Evolutionary conservation across 2,888 invertebrate genomes (phyloP), one percentile per base, ranked within the genome.

Genomic region (Vanessa cardui): DNA sequence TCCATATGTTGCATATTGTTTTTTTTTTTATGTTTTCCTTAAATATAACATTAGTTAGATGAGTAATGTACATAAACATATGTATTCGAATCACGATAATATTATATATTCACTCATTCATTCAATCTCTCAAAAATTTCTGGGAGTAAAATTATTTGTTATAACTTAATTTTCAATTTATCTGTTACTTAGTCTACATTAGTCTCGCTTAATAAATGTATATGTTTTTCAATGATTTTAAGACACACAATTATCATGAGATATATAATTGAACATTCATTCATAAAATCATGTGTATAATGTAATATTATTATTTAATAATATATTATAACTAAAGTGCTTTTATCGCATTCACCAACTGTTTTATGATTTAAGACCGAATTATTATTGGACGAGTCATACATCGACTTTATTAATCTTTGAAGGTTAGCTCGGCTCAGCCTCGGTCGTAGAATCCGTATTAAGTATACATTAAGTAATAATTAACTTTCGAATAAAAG

Each of bases 1-100:
- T 62, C 49, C 52, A 64, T 70, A 69, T 62, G 66, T 56, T 62
- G 39, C 18, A 56, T 39, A 39, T 16, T 56, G 46, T n/a, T 58
- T n/a, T 50, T 58, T n/a, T 50, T 63, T 62, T 47, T 44, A 39
- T 46, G 58, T 58, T 67, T 69, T 69, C 64, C 62, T 62, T 70
- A 63, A 68, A 63, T 15, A 54, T 58, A 47, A 50, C 8, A 50
- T 21, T 0, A 39, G 33, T 33, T n/a, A 3, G 26, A 60, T 52
- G 49, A 31, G 47, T 47, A 60, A 47, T 47, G 7, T 8, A 18
- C 6, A 59, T 31, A 20, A 5, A 21, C 1, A 20, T 39, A 2
- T 16, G 8, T 20, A 18, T 16, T 16, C 9, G 9, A 39, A 16
- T n/a, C 26, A 54, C 7, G 16, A 26, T 54, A n/a, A 31, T 54